A percentile compares a stretch with the other conserved stretches of the same genome.
phyloP scores from a whole-genome alignment of 2,113 vertebrate genomes.

The Hipposideros armiger region DNA sequence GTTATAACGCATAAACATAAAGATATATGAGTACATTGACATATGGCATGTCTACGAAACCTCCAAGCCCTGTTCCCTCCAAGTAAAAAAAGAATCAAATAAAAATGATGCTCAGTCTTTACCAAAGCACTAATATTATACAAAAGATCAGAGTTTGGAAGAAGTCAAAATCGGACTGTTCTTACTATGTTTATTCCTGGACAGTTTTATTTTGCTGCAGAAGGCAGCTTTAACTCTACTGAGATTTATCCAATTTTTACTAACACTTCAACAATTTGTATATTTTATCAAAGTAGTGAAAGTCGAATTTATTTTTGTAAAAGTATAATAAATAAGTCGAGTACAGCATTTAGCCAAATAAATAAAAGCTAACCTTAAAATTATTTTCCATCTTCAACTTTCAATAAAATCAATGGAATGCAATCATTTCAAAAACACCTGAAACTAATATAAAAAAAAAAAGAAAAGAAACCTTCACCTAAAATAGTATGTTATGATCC shows the following conservation, averaged over 20 bases:
- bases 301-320: conserved; percentile 62
- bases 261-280: conserved; percentile 8
- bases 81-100: conserved; percentile 38
- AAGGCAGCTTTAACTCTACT: neutral
- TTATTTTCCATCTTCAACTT: conserved; percentile 57
- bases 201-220: neutral
- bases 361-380: conserved; percentile 34
- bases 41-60: neutral
- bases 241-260: conserved; percentile 46
- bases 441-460: too few relatives aligned
- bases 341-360: neutral
- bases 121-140: neutral
- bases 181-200: neutral
- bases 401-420: conserved; percentile 7
- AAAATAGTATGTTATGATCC: neutral
- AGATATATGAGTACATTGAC: neutral
- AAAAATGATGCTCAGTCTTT: conserved; percentile 33
- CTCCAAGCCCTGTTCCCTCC: neutral
- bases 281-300: conserved; percentile 46
- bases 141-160: neutral
- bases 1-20: neutral
- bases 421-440: neutral
- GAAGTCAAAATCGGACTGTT: neutral
- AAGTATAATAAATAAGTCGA: neutral
- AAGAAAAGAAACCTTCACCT: neutral